Evolutionary conservation across 2,797 vertebrate genomes (phyloP).

Genomic region (Thaleichthys pacificus): DNA sequence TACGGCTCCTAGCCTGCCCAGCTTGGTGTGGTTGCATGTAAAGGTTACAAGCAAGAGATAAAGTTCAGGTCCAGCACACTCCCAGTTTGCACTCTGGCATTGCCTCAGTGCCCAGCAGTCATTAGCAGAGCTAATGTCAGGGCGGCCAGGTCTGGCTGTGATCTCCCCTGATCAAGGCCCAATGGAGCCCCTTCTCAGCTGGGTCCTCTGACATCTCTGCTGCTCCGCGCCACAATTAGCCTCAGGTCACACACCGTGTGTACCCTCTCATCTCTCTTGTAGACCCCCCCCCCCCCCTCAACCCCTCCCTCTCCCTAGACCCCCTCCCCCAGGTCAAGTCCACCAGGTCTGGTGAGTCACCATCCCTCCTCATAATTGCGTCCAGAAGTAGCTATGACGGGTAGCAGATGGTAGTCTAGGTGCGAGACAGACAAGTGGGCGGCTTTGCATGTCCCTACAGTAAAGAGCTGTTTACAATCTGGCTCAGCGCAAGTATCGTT

Average conservation of each 20-base stretch:
- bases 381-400: background rate
- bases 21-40: too few relatives aligned
- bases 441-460: background rate
- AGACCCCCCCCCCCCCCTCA: background rate
- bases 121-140: background rate
- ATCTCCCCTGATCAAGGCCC: background rate
- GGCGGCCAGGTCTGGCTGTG: background rate
- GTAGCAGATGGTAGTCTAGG: background rate
- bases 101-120: too few relatives aligned
- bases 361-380: background rate
- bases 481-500: background rate
- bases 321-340: background rate
- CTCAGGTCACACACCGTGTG: background rate
- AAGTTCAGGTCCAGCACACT: too few relatives aligned
- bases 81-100: too few relatives aligned
- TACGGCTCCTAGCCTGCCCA: too few relatives aligned
- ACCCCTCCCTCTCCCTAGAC: slow-evolving; percentile 11
- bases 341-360: background rate
- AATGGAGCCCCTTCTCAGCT: background rate
- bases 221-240: slow-evolving; percentile 12
- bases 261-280: background rate
- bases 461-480: background rate
- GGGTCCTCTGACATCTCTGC: background rate
- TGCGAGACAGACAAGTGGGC: background rate
- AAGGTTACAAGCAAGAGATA: too few relatives aligned